phyloP scores from a whole-genome alignment of 2,888 invertebrate species.

The Melieria crassipennis region DNA sequence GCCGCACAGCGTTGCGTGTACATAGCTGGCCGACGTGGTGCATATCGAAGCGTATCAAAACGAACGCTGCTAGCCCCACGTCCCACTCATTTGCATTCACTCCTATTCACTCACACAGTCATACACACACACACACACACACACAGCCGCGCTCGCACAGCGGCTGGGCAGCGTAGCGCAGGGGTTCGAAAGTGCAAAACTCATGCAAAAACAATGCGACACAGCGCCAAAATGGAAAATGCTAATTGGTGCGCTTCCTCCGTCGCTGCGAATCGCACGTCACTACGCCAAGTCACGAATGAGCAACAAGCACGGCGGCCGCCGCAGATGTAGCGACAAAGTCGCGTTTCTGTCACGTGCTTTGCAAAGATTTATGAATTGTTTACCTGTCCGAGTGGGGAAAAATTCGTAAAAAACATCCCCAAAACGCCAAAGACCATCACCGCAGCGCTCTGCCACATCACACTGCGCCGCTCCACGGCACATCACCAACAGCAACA shows the following conservation, averaged over 20 bases:
- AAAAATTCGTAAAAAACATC: conserved; percentile 34
- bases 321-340: conserved; percentile 11
- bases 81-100: conserved; percentile 48
- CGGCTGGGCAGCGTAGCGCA: conserved; percentile 26
- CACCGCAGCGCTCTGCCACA: neutral
- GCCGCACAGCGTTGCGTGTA: neutral
- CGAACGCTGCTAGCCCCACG: conserved; percentile 44
- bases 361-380: conserved; percentile 58
- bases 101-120: neutral
- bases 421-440: conserved; percentile 26
- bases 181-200: conserved; percentile 42
- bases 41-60: conserved; percentile 15
- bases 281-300: conserved; percentile 56
- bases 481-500: neutral
- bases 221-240: conserved; percentile 50
- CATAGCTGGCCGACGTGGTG: conserved; percentile 1
- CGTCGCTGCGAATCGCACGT: conserved; percentile 45
- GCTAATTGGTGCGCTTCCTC: conserved; percentile 60
- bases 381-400: conserved; percentile 56
- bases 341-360: conserved; percentile 50
- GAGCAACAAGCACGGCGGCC: conserved; percentile 53
- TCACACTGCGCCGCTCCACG: neutral
- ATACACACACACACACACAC: conserved; percentile 42
- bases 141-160: conserved; percentile 42
- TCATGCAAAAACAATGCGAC: conserved; percentile 44